Evolutionary conservation across 2,888 invertebrate genomes (phyloP), one percentile per base, ranked within the genome.

Genomic region (Dicranocentrus wangi): DNA sequence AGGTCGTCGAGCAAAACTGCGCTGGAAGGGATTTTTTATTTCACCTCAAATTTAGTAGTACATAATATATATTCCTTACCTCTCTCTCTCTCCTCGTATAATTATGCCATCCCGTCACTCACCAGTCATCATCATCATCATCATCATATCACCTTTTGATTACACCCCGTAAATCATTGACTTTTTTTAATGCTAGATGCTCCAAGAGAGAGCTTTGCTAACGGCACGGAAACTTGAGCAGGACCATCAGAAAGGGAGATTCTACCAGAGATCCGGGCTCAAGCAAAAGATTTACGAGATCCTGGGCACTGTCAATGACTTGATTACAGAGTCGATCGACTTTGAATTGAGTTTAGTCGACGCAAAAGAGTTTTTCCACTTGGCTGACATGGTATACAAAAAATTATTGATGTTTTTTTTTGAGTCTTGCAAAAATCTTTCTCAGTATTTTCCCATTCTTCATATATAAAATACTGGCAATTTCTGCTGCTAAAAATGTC

Each of bases 361-460:
- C 61, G 82, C 83, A 5, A 76, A 77, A 32, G 82, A 82, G 47
- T 82, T 84, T 61, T 84, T 84, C 61, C 71, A 65, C 53, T 58
- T 83, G 53, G 81, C 81, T 1, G 84, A 82, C n/a, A 66, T 55
- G 73, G 78, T 78, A 68, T 39, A 25, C 21, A 28, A 25, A 43
- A 27, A 42, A 19, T 55, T n/a, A n/a, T n/a, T n/a, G n/a, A n/a
- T n/a, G n/a, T n/a, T n/a, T n/a, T n/a, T n/a, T n/a, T n/a, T n/a
- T n/a, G 3, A 51, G 3, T 51, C n/a, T 51, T n/a, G 51, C 51
- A 51, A n/a, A 51, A 51, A n/a, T n/a, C n/a, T n/a, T n/a, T n/a
- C n/a, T n/a, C n/a, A n/a, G n/a, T n/a, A n/a, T n/a, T n/a, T n/a
- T n/a, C n/a, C n/a, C n/a, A n/a, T n/a, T n/a, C n/a, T n/a, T n/a